Conservation (phyloP, 2,797 vertebrate genomes). For the Spheniscus humboldti region DNA sequence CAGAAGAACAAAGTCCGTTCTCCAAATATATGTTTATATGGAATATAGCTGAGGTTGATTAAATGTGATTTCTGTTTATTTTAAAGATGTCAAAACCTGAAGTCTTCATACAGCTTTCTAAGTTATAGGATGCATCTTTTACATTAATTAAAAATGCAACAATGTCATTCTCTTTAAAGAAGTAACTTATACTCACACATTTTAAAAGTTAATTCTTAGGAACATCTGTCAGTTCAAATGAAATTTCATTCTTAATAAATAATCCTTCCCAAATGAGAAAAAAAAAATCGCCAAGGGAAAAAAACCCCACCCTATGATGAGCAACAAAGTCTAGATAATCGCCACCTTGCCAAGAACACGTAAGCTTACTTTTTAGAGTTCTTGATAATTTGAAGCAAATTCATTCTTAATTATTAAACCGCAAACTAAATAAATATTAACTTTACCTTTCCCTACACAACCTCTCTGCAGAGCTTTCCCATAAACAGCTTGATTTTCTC, state of each 20-base stretch:
- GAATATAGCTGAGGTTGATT: not conserved
- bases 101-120: not conserved
- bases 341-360: not conserved
- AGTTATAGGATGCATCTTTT: not conserved
- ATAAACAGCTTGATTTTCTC: not conserved
- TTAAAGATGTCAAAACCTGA: not conserved
- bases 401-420: not conserved
- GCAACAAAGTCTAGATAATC: not conserved
- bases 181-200: not conserved
- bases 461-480: not conserved
- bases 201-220: not conserved
- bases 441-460: not conserved
- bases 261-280: not conserved
- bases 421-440: not conserved
- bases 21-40: not conserved
- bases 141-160: not conserved
- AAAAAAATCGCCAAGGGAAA: not conserved
- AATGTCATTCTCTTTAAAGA: not conserved
- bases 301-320: not conserved
- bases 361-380: not conserved
- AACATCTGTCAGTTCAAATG: not conserved
- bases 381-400: slow-evolving; percentile 20
- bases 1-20: not conserved
- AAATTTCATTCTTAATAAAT: not conserved
- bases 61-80: not conserved